A percentile compares a stretch with the other conserved stretches of the same genome.
These are phyloP conservation scores for Illadopsis cleaveri DNA, from an alignment of 2,113 vertebrate species.

Conservation along the genomic window DNA sequence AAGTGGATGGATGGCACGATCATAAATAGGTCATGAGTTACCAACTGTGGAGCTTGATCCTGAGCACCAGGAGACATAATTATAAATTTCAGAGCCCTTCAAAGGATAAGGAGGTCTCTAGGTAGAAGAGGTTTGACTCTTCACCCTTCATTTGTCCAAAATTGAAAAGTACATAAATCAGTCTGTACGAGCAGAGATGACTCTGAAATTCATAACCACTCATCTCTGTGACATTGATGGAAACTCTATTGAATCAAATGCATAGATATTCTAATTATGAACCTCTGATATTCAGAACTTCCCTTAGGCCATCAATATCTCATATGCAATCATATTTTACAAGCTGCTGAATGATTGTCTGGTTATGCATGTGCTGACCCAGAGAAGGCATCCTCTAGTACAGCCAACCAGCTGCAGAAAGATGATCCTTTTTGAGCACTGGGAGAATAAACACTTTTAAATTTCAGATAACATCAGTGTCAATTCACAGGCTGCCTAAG, in stretches of 20 bases:
- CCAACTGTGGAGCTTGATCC: conserved; percentile 13
- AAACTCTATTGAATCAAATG: conserved; percentile 56
- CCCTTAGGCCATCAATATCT: conserved; percentile 58
- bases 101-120: conserved; percentile 14
- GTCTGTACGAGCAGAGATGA: background rate
- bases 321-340: conserved; percentile 58
- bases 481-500: background rate
- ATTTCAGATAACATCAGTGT: conserved; percentile 18
- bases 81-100: conserved; percentile 17
- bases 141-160: conserved; percentile 57
- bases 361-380: background rate
- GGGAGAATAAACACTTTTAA: background rate
- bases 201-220: conserved; percentile 66
- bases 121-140: conserved; percentile 59
- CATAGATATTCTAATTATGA: conserved; percentile 58
- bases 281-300: conserved; percentile 57
- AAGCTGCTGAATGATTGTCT: conserved; percentile 12
- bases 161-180: conserved; percentile 61
- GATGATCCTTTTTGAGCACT: background rate
- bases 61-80: background rate
- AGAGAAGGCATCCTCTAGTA: background rate
- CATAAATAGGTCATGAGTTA: conserved; percentile 20
- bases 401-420: background rate
- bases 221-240: conserved; percentile 62
- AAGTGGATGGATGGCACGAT: conserved; percentile 24